These are phyloP conservation scores for Biston stratarius DNA, from an alignment of 2,888 invertebrate genomes.

Conservation along the genomic window DNA sequence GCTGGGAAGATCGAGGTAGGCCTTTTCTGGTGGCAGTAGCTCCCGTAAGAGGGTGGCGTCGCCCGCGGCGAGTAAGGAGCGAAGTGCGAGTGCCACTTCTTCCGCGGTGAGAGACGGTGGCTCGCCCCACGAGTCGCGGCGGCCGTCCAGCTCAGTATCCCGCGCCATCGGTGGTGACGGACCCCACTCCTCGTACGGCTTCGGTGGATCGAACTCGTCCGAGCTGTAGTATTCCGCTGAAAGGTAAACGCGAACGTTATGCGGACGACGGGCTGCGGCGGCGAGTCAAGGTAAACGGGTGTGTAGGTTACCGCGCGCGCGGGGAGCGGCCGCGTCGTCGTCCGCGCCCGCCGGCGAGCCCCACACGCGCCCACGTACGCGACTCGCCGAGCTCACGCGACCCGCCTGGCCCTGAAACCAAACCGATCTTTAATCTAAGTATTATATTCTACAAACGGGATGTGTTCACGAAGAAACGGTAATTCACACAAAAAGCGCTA, in stretches of 20 bases:
- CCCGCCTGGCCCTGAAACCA: constrained; percentile 60
- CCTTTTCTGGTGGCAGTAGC: constrained; percentile 52
- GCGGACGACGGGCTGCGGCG: constrained; percentile 54
- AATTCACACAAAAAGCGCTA: too few species aligned
- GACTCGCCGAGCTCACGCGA: constrained; percentile 66
- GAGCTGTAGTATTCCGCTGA: constrained; percentile 84
- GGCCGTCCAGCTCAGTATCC: constrained; percentile 23
- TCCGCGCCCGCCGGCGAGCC: constrained; percentile 79
- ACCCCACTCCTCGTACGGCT: constrained; percentile 73
- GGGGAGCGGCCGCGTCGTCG: constrained; percentile 73
- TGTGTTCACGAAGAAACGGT: too few species aligned
- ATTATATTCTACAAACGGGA: too few species aligned
- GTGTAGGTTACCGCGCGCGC: constrained; percentile 77
- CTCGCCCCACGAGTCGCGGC: constrained; percentile 41
- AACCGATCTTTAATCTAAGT: background rate
- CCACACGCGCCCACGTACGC: constrained; percentile 79
- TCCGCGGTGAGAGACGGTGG: constrained; percentile 50
- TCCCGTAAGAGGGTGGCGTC: constrained; percentile 70
- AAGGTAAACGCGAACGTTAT: constrained; percentile 81
- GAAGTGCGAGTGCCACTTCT: constrained; percentile 68
- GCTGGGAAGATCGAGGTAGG: constrained; percentile 13
- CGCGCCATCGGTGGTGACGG: constrained; percentile 68
- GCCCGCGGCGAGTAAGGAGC: constrained; percentile 64
- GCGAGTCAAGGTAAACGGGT: constrained; percentile 37
- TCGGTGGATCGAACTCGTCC: constrained; percentile 72